These are phyloP conservation scores for Seriola aureovittata DNA, from an alignment of 2,113 vertebrate genomes.

Conservation along the genomic window DNA sequence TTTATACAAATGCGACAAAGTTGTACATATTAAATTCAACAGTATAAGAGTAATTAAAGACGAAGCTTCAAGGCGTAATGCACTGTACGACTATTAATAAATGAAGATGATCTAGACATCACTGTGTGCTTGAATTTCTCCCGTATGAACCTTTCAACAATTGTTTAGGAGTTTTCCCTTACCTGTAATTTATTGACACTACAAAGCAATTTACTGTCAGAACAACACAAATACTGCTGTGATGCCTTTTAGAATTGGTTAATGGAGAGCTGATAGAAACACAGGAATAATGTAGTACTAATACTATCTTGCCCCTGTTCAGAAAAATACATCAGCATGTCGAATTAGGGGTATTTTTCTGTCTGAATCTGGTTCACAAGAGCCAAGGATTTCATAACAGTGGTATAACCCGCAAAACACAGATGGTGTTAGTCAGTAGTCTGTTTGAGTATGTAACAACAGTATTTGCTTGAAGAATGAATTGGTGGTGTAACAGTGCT, in stretches of 20 bases:
- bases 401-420: not conserved
- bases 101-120: not conserved
- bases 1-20: too few relatives aligned
- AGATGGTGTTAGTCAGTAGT: not conserved
- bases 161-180: not conserved
- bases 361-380: conserved; percentile 1
- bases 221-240: not conserved
- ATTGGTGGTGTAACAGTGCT: not conserved
- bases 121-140: not conserved
- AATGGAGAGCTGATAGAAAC: not conserved
- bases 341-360: not conserved
- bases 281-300: not conserved
- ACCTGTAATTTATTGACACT: not conserved
- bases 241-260: not conserved
- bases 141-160: not conserved
- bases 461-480: not conserved
- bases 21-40: not conserved
- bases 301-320: not conserved
- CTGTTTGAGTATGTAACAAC: not conserved
- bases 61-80: not conserved
- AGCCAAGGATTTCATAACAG: not conserved
- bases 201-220: not conserved
- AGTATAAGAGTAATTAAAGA: not conserved
- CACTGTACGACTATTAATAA: not conserved
- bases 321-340: not conserved